phyloP scores from a whole-genome alignment of 2,888 invertebrate species.

The Adela reaumurella region DNA sequence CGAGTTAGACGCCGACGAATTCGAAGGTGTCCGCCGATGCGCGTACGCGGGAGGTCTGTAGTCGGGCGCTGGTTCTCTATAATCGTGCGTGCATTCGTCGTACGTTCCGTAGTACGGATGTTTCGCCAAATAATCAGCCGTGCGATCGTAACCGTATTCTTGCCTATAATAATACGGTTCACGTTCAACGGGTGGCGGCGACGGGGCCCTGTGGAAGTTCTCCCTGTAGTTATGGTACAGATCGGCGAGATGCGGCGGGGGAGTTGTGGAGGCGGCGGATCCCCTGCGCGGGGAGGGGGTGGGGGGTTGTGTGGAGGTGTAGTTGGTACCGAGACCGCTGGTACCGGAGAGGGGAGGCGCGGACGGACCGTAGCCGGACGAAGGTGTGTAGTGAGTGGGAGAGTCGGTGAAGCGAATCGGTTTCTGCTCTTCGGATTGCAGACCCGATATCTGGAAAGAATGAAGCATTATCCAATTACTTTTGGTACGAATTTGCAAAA shows the following conservation, averaged over 20 bases:
- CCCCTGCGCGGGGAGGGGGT: constrained; percentile 71
- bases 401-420: constrained; percentile 73
- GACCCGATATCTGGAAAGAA: constrained; percentile 33
- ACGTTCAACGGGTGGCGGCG: constrained; percentile 29
- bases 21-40: constrained; percentile 77
- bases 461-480: no score
- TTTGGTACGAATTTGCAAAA: no score
- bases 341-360: constrained; percentile 49
- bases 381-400: constrained; percentile 63
- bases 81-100: constrained; percentile 40
- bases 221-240: constrained; percentile 52
- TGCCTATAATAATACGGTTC: constrained; percentile 30
- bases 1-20: constrained; percentile 60
- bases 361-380: constrained; percentile 48
- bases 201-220: constrained; percentile 38
- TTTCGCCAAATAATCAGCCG: constrained; percentile 41
- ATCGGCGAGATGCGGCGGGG: constrained; percentile 65
- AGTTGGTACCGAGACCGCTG: constrained; percentile 50
- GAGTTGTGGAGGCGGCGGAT: constrained; percentile 55
- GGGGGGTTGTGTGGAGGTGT: constrained; percentile 45
- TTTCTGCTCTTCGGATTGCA: constrained; percentile 56
- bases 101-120: constrained; percentile 35
- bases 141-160: constrained; percentile 38
- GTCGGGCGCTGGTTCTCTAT: constrained; percentile 34
- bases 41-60: constrained; percentile 38